A percentile compares a stretch with the other conserved stretches of the same genome.
Conservation (phyloP, 2,888 invertebrate genomes). For the Crioceris asparagi region DNA sequence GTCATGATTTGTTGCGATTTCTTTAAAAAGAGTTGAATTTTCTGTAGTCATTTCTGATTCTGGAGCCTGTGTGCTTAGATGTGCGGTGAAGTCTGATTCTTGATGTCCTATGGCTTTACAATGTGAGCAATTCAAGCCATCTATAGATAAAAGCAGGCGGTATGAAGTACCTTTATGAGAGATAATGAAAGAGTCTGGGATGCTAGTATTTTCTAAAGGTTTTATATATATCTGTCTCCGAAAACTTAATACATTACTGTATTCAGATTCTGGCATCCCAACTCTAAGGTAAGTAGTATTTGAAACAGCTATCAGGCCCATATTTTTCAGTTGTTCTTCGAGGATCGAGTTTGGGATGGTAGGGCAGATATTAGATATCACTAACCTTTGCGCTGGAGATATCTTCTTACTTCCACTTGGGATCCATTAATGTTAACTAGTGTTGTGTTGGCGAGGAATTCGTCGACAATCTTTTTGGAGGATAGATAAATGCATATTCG, state of each 20-base stretch:
- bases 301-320: conserved; percentile 2
- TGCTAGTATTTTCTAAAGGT: not conserved
- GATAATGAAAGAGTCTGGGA: conserved; percentile 1
- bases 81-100: not conserved
- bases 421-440: not conserved
- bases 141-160: not conserved
- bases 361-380: conserved; percentile 2
- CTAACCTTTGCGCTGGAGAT: conserved; percentile 1
- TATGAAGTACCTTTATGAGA: conserved; percentile 4
- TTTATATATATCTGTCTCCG: not conserved
- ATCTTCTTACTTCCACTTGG: conserved; percentile 3
- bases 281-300: conserved; percentile 2
- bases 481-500: conserved; percentile 2
- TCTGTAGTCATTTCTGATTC: too few relatives aligned
- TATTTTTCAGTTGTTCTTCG: conserved; percentile 2
- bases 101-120: conserved; percentile 2
- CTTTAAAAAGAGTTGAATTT: too few relatives aligned
- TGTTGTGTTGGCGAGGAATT: conserved; percentile 1
- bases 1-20: not conserved
- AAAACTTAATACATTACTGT: too few relatives aligned
- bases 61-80: not conserved
- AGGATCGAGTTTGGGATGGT: conserved; percentile 1
- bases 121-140: conserved; percentile 1
- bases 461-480: not conserved
- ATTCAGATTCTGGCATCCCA: too few relatives aligned